Percentiles rank a stretch among this genome's conserved stretches.
Conservation (phyloP, 23 tunicate species). For the Ascidia mentula region DNA sequence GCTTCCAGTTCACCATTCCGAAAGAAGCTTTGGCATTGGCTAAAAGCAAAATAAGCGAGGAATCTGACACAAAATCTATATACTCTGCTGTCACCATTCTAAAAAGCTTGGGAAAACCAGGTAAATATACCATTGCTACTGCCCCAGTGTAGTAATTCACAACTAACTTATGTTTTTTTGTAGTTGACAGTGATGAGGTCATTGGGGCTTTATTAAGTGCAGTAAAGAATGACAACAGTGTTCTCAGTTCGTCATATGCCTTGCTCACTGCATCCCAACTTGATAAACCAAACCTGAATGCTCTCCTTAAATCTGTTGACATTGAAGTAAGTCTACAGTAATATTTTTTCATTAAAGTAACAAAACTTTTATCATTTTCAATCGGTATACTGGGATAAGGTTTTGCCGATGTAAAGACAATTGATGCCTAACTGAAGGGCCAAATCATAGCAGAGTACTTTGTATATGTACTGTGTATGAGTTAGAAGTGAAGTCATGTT, state of each 20-base stretch:
- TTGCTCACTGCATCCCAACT: conserved; percentile 50
- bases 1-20: conserved; percentile 45
- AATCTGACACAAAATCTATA: conserved; percentile 37
- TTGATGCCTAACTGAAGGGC: no score
- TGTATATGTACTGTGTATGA: no score
- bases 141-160: not conserved
- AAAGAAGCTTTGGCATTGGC: conserved; percentile 58
- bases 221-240: conserved; percentile 72
- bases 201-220: conserved; percentile 25
- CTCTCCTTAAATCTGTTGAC: conserved; percentile 52
- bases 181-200: conserved; percentile 52
- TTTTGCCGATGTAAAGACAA: no score
- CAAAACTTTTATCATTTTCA: no score
- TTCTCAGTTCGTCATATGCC: conserved; percentile 53
- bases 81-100: conserved; percentile 45
- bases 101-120: conserved; percentile 34
- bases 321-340: no score
- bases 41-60: conserved; percentile 45
- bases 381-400: no score
- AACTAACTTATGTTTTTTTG: not conserved
- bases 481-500: no score
- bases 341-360: no score
- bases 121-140: conserved; percentile 10
- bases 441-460: no score
- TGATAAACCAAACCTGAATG: conserved; percentile 34